Base-by-base conservation (phyloP, 2,113 vertebrate species). In the Heterocephalus glaber region DNA sequence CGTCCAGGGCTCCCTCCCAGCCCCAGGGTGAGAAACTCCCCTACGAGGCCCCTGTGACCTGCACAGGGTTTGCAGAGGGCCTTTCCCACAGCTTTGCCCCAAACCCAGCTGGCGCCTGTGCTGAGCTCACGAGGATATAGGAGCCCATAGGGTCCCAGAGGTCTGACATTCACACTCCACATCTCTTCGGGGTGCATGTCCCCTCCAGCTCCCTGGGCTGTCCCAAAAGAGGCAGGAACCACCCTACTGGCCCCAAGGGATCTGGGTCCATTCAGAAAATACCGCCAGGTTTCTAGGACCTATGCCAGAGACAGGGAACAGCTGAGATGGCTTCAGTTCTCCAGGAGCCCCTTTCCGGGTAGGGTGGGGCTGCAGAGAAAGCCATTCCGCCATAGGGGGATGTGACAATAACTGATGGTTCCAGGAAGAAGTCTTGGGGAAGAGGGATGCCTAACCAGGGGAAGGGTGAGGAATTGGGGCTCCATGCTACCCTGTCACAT, bases 1-100 rank as follows among this genome's bases (percentile, higher is more conserved):
- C 0, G 86, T 97, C 98, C 98, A 98, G 97, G 70, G 47, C 12
- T 0, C 66, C 74, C 94, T 96, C 95, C 94, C 92, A 58, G 74
- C 91, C 80, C 74, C 74, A 66, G 97, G 87, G 33, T 92, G 90
- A 93, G 89, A 95, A 89, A 90, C 74, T 91, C 17, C 4, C 96
- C 92, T 84, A 95, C 61, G 89, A 96, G 56, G 12, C 0, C 95
- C 86, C 95, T 16, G 65, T 96, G 70, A 97, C 96, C 86, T 83
- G 88, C 30, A 63, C 97, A 97, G 81, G 92, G 90, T 94, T 97
- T 44, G 91, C 2, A 41, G 68, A 89, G 52, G 22, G 52, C 92
- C 96, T 96, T 97, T 97, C 95, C 95, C 96, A 91, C 96, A 96
- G 85, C 79, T 91, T 90, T 17, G 38, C 79, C 56, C 0, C 2